These are phyloP conservation scores for Mystacides longicornis DNA, from an alignment of 2,888 invertebrate species.

Conservation along the genomic window DNA sequence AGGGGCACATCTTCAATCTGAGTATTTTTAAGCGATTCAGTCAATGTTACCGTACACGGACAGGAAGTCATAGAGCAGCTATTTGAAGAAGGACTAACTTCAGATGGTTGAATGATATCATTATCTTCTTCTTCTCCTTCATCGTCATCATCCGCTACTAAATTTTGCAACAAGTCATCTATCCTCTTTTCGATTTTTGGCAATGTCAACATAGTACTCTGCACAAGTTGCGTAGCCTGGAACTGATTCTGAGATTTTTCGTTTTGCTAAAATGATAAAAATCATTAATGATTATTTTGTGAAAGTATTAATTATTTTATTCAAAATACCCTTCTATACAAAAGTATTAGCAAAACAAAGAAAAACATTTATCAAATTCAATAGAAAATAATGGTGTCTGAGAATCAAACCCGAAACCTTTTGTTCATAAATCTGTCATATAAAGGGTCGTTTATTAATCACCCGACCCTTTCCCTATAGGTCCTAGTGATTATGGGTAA, in stretches of 20 bases:
- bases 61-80: constrained; percentile 37
- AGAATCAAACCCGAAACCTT: no score
- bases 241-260: constrained; percentile 36
- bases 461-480: no score
- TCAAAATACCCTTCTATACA: no score
- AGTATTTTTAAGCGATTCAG: constrained; percentile 30
- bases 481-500: no score
- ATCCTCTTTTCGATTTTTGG: constrained; percentile 45
- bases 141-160: constrained; percentile 28
- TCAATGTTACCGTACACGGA: constrained; percentile 44
- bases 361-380: no score
- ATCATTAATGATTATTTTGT: not conserved
- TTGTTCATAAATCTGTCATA: no score
- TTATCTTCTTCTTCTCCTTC: constrained; percentile 32
- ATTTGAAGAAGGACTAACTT: constrained; percentile 34
- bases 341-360: no score
- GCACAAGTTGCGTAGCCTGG: constrained; percentile 35
- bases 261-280: constrained; percentile 32
- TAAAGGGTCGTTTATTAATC: no score
- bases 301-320: no score
- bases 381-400: no score
- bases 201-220: constrained; percentile 35
- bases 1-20: constrained; percentile 32
- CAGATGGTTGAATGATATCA: constrained; percentile 48
- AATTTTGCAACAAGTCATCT: constrained; percentile 33